phyloP scores from a whole-genome alignment of 2,888 invertebrate species.

The Trilocha varians region DNA sequence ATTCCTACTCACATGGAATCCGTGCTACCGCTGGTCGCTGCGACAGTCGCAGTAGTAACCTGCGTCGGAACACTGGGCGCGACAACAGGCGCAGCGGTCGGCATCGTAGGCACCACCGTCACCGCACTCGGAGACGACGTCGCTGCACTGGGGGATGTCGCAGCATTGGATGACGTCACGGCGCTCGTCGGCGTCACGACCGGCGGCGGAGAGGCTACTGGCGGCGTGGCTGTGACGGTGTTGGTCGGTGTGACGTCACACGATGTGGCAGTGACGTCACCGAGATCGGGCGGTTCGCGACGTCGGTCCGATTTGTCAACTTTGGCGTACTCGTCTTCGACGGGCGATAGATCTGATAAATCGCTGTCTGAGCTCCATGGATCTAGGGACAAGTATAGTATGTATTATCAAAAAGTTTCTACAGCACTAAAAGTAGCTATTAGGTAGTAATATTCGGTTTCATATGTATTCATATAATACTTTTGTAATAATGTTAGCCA shows the following conservation, averaged over 20 bases:
- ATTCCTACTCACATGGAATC: background rate
- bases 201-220: background rate
- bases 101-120: conserved; percentile 11
- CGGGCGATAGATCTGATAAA: conserved; percentile 86
- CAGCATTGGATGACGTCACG: conserved; percentile 11
- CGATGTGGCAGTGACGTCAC: conserved; percentile 52
- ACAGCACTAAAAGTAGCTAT: too few relatives aligned
- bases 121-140: conserved; percentile 5
- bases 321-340: conserved; percentile 76
- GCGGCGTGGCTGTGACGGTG: background rate
- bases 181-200: conserved; percentile 7
- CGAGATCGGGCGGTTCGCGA: conserved; percentile 58
- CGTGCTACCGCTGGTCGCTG: background rate
- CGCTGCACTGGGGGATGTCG: conserved; percentile 8
- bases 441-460: too few relatives aligned
- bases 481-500: too few relatives aligned
- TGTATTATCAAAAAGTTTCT: background rate
- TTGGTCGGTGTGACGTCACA: conserved; percentile 17
- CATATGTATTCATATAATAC: too few relatives aligned
- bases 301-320: conserved; percentile 53
- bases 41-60: conserved; percentile 17
- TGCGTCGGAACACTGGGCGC: conserved; percentile 13
- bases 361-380: conserved; percentile 90
- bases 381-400: conserved; percentile 45
- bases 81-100: conserved; percentile 12